These are phyloP conservation scores for Diorhabda sublineata DNA, from an alignment of 1,140 invertebrate genomes.

Conservation along the genomic window DNA sequence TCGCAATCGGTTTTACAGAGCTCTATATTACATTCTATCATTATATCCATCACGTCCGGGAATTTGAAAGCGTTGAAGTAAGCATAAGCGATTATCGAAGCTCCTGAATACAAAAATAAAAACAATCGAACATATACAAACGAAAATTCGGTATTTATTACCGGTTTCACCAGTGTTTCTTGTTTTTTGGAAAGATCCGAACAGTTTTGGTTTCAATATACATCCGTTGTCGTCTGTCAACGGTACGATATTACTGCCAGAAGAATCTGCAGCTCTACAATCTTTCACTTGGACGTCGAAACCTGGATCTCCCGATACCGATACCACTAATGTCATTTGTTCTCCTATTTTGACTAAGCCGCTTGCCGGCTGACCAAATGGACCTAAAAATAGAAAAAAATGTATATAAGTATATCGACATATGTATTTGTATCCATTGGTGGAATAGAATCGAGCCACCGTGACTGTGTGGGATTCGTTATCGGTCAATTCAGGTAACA, in stretches of 20 bases:
- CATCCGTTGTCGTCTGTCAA: slow-evolving; percentile 76
- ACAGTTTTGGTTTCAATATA: slow-evolving; percentile 75
- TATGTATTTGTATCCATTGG: too few relatives aligned
- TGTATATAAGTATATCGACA: neutral
- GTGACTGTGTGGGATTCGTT: too few relatives aligned
- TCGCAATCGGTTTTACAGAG: slow-evolving; percentile 78
- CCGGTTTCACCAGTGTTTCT: slow-evolving; percentile 63
- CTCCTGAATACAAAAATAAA: slow-evolving; percentile 41
- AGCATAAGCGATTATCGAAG: slow-evolving; percentile 73
- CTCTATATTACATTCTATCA: slow-evolving; percentile 80
- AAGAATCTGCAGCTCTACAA: slow-evolving; percentile 69
- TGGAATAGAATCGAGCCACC: too few relatives aligned
- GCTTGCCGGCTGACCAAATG: slow-evolving; percentile 68
- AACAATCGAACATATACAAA: neutral
- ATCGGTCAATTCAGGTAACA: too few relatives aligned
- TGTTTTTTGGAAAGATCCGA: slow-evolving; percentile 77
- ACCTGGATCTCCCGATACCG: slow-evolving; percentile 72
- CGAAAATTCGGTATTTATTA: neutral
- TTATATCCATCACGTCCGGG: slow-evolving; percentile 81
- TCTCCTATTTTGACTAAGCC: slow-evolving; percentile 81
- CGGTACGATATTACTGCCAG: slow-evolving; percentile 59
- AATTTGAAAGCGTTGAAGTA: slow-evolving; percentile 86
- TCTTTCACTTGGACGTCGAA: slow-evolving; percentile 77
- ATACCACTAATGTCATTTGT: slow-evolving; percentile 75
- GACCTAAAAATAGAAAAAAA: slow-evolving; percentile 46